Base-by-base conservation (phyloP, 2,797 vertebrate species). In the Catharus ustulatus region DNA sequence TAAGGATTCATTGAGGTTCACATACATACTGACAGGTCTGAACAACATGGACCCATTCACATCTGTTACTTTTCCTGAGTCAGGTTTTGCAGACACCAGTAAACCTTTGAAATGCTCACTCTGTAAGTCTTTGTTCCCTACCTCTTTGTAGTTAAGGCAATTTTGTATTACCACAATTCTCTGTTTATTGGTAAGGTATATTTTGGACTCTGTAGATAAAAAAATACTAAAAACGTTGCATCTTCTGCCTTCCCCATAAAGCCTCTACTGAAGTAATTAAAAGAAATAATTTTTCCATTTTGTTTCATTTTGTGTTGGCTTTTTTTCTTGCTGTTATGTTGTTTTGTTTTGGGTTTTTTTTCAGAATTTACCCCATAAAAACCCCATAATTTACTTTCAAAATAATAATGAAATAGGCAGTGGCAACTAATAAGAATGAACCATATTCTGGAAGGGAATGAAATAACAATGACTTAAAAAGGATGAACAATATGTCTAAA, bases 401-500 rank as follows among this genome's bases (percentile, higher is more conserved):
- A 87, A 78, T 12, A 93, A 91, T 62, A 1, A 24, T 43, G 19
- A 83, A 94, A 94, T 75, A 85, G 27, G 40, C 54, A 85, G 23
- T 13, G 15, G 2, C 10, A 78, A 23, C 32, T 69, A 80, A 77
- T 78, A 67, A n/a, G 30, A 85, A 66, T 42, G 61, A 92, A 74
- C 36, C 12, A 51, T 67, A 6, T 45, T 11, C 45, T 68, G 48
- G 48, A 94, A 74, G 29, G 38, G 51, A 94, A 92, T 80, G 48
- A 89, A 95, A 91, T 32, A 5, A 87, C 72, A 92, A 89, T 81
- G 13, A 58, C n/a, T 89, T 68, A 11, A 72, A 90, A 85, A 71
- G 30, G 34, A 95, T 58, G 68, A 95, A 90, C 62, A 93, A 93
- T 94, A 76, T 68, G 63, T 94, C 92, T 95, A 84, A 94, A 97